Evolutionary conservation across 2,113 vertebrate genomes (phyloP), one percentile per base, ranked within the genome.

Genomic region (Syngnathus typhle): DNA sequence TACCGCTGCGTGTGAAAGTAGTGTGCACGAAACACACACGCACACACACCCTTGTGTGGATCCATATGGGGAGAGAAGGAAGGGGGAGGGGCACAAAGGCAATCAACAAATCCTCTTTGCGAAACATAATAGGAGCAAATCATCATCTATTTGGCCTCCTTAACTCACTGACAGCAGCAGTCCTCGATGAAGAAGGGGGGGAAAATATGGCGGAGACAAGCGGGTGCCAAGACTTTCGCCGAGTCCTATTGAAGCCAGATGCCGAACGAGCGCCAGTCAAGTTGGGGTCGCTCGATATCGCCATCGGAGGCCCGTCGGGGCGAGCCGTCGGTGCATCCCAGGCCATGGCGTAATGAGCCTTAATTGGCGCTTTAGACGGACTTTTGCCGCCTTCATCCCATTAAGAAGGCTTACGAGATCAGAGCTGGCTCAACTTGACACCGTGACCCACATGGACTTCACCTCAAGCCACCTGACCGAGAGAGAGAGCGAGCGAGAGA

Each of bases 241-340:
- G 85, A 74, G 89, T 83, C 84, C 86, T 90, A 87, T 94, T 93
- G 90, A 93, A 93, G 85, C 85, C 92, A 93, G 88, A 92, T 92
- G 81, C 93, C 93, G 88, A 81, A 85, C 80, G 85, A 87, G 91
- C 90, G 87, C 82, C 86, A 87, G 88, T 91, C 80, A 89, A 84
- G 82, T 78, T 84, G 75, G 81, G 80, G 81, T 89, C 85, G 79
- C 88, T 89, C 90, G 89, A 86, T 87, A 85, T 91, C 85, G 88
- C 88, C 89, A 75, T 82, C 54, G 68, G 64, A 59, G 7, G 75
- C 68, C 71, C 65, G 49, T 46, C 15, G 63, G 56, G 65, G 49
- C 60, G 56, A 44, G 67, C 68, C 60, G 54, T 16, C 44, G 16
- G 43, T 18, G 13, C 64, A 52, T n/a, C 36, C 71, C 62, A 81